These are phyloP conservation scores for Muraenolepis orangiensis DNA, from an alignment of 2,797 vertebrate genomes.

Conservation along the genomic window DNA sequence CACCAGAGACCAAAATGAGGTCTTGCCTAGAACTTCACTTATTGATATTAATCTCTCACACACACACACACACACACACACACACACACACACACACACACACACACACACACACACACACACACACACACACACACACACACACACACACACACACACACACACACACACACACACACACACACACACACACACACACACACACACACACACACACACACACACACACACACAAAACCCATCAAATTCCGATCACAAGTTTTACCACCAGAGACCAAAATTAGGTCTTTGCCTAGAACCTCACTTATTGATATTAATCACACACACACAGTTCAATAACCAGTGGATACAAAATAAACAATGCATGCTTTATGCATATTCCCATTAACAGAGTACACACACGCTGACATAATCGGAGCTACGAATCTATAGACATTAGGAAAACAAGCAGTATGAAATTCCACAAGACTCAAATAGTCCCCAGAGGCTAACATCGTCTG, in stretches of 20 bases:
- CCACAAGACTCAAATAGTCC: background rate
- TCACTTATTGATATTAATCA: background rate
- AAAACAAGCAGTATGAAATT: background rate
- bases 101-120: slow-evolving; percentile 9
- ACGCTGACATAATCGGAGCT: too few species aligned
- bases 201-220: too few species aligned
- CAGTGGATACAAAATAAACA: too few species aligned
- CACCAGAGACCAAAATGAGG: background rate
- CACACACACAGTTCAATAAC: too few species aligned
- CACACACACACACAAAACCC: background rate
- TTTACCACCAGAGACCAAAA: background rate
- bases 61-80: too few species aligned
- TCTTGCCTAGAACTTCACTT: too few species aligned
- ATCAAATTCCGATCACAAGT: background rate
- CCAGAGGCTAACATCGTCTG: background rate
- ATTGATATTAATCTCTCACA: background rate
- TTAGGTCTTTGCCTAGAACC: too few species aligned
- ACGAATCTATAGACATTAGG: too few species aligned
- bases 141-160: background rate
- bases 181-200: too few species aligned
- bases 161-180: background rate
- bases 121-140: background rate
- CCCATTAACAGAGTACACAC: too few species aligned
- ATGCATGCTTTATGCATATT: too few species aligned
- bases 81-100: slow-evolving; percentile 3